Conservation (phyloP, 2,113 vertebrate genomes). For the Peromyscus californicus region DNA sequence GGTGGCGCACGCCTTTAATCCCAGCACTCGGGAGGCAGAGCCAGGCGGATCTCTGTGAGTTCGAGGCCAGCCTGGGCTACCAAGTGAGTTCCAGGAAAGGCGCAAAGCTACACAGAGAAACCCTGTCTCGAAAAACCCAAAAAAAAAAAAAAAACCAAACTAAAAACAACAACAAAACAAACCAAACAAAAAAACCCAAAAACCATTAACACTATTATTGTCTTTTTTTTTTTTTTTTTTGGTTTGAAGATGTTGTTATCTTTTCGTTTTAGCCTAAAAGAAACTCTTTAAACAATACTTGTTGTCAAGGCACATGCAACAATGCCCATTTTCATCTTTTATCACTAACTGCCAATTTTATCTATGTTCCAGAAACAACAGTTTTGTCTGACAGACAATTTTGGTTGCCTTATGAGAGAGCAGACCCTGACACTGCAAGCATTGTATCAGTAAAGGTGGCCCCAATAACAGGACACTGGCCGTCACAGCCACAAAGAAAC, state of each 20-base stretch:
- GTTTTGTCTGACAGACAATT: not conserved
- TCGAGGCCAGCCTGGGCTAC: too few relatives aligned
- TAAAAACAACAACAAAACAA: too few relatives aligned
- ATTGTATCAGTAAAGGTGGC: not conserved
- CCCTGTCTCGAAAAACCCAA: too few relatives aligned
- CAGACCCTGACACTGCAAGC: not conserved
- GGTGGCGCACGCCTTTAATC: too few relatives aligned
- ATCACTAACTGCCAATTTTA: not conserved
- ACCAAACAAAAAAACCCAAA: too few relatives aligned
- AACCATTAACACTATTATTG: too few relatives aligned
- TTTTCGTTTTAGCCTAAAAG: not conserved
- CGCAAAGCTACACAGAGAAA: too few relatives aligned
- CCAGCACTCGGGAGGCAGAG: too few relatives aligned
- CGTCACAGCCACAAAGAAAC: not conserved
- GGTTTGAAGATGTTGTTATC: not conserved
- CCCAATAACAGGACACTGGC: not conserved
- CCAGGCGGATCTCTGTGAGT: too few relatives aligned
- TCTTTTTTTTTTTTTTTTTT: not conserved
- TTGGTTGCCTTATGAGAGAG: not conserved
- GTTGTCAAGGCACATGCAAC: not conserved
- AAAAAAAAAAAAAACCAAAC: too few relatives aligned
- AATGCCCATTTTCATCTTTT: not conserved
- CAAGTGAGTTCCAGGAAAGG: too few relatives aligned
- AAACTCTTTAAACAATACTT: not conserved
- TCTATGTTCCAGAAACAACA: not conserved